Base-by-base conservation (phyloP, 1,140 invertebrate species). In the Drosophila sucinea region DNA sequence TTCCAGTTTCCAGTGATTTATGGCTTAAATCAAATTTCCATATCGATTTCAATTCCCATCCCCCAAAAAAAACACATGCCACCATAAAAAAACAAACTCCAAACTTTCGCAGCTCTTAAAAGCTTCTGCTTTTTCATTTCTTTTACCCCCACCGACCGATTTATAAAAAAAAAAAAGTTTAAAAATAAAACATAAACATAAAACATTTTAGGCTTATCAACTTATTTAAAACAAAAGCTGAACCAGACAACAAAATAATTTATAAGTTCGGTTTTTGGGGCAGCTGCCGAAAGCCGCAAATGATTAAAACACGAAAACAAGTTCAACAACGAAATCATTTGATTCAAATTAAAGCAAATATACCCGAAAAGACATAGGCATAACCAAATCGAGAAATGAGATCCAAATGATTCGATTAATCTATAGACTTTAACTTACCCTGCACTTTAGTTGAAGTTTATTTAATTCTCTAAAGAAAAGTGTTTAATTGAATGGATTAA, bases 201-300 rank as follows among this genome's bases (percentile, higher is more conserved):
- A 71, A 87, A 77, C 73, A 56, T 56, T 77, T 65, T 32, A 58
- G 67, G 54, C 73, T 76, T 76, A 76, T 76, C 73, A 63, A 69
- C 61, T 17, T 17, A 63, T 60, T 1, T 35, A 56, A 57, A 55
- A 77, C 55, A 77, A 76, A 77, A 69, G 72, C 64, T 33, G 41
- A 44, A 70, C 41, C 73, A 57, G 73, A 63, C 65, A 54, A 55
- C 40, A 69, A 62, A 77, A 81, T 77, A 73, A 70, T 71, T 82
- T 82, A 79, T 77, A 86, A 72, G 78, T 77, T 86, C 67, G 70
- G 55, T 69, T 66, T 81, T 60, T 61, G 62, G 67, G 74, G 61
- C 74, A 77, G 74, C 76, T 72, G 76, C 76, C 75, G 73, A 77
- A 70, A 77, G 73, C 73, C 73, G 73, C 73, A 76, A 70, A 76